These are phyloP conservation scores for Coregonus sp. DNA, from an alignment of 2,797 vertebrate species.

Conservation along the genomic window DNA sequence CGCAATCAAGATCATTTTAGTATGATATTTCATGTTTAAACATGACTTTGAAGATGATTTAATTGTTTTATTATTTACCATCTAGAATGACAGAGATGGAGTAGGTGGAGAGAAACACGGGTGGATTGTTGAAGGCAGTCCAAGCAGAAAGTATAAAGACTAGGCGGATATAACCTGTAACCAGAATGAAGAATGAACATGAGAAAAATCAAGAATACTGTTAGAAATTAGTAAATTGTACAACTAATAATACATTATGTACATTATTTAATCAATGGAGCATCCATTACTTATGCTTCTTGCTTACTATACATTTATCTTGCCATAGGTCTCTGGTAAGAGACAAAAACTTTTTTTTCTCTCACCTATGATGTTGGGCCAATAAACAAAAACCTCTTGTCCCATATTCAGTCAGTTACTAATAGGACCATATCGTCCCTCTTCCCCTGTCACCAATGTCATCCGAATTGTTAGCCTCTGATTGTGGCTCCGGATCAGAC, in stretches of 20 bases:
- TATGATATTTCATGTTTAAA: background rate
- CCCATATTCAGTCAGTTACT: conserved; percentile 43
- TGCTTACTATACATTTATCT: background rate
- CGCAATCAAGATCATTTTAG: too few relatives aligned
- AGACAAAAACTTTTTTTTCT: background rate
- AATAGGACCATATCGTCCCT: too few relatives aligned
- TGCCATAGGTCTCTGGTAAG: background rate
- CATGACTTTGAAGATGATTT: background rate
- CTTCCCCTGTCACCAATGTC: background rate
- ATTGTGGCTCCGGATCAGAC: background rate
- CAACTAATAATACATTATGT: background rate
- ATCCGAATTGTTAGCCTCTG: background rate
- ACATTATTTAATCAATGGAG: background rate
- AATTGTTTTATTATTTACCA: conserved; percentile 47
- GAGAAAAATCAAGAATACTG: background rate
- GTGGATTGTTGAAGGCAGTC: conserved; percentile 43
- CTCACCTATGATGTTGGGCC: conserved; percentile 70
- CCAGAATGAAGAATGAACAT: background rate
- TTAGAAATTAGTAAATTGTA: background rate
- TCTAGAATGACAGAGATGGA: conserved; percentile 55
- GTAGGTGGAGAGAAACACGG: conserved; percentile 56
- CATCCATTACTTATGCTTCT: too few relatives aligned
- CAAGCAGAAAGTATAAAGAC: conserved; percentile 59
- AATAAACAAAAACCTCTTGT: conserved; percentile 57
- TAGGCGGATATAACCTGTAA: conserved; percentile 68